These are phyloP conservation scores for Drosophila ezoana DNA, from an alignment of 2,888 invertebrate species.

Conservation along the genomic window DNA sequence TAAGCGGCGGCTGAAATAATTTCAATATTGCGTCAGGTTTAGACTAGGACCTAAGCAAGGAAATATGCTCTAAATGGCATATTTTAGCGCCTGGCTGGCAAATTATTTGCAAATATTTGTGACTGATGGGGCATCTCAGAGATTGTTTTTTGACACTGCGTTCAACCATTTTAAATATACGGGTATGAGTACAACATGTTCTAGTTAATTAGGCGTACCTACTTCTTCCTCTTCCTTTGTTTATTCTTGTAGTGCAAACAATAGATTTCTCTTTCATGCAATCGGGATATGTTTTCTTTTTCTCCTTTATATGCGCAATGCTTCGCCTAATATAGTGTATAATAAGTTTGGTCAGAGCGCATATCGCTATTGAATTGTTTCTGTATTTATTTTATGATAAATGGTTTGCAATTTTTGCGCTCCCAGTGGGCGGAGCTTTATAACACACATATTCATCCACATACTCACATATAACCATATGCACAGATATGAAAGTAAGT, in stretches of 20 bases:
- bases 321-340: not conserved
- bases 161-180: no score
- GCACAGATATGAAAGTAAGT: conserved; percentile 6
- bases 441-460: conserved; percentile 48
- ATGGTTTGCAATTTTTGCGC: conserved; percentile 55
- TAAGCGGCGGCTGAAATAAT: conserved; percentile 38
- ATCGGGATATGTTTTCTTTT: not conserved
- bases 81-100: no score
- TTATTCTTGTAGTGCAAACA: no score
- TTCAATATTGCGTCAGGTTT: conserved; percentile 34
- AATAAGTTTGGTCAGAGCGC: not conserved
- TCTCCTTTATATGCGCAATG: no score
- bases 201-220: not conserved
- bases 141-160: no score
- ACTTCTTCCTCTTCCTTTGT: no score
- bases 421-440: conserved; percentile 38
- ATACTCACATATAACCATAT: conserved; percentile 4
- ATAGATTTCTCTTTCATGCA: no score
- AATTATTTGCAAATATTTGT: no score
- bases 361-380: conserved; percentile 14
- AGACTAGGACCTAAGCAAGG: conserved; percentile 21
- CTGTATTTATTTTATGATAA: conserved; percentile 58
- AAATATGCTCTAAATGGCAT: no score
- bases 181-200: no score
- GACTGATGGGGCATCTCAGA: no score